phyloP scores from a whole-genome alignment of 2,888 invertebrate genomes.

The Callosobruchus maculatus region DNA sequence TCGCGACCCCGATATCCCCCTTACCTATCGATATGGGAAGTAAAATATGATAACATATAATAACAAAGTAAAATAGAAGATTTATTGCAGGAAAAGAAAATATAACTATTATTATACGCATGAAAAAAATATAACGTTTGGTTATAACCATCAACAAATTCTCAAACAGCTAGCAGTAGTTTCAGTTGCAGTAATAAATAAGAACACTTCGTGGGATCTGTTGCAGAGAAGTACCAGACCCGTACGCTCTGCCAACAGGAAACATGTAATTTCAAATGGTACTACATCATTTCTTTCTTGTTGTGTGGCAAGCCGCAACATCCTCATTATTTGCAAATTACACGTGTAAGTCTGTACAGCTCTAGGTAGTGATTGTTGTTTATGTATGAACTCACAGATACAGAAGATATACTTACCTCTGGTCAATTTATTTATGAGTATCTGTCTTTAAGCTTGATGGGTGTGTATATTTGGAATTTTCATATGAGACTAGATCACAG shows the following conservation, averaged over 20 bases:
- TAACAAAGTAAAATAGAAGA: no score
- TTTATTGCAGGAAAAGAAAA: no score
- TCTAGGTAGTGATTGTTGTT: neutral
- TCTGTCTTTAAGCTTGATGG: neutral
- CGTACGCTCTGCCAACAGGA: neutral
- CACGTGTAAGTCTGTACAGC: neutral
- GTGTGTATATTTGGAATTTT: no score
- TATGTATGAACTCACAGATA: neutral
- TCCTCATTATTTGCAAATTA: neutral
- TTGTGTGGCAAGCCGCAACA: neutral
- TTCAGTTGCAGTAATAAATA: neutral
- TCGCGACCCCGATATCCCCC: no score
- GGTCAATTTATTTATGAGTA: neutral
- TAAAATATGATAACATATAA: no score
- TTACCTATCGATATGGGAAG: no score
- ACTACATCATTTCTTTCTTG: neutral
- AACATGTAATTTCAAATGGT: neutral
- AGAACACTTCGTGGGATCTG: neutral
- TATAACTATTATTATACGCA: no score
- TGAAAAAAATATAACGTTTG: no score
- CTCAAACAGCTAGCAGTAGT: neutral
- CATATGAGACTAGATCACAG: no score
- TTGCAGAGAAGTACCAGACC: neutral
- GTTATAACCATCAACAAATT: no score
- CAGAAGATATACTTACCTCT: neutral